Base-by-base conservation (phyloP, 2,797 vertebrate genomes). In the Anguilla obscura region DNA sequence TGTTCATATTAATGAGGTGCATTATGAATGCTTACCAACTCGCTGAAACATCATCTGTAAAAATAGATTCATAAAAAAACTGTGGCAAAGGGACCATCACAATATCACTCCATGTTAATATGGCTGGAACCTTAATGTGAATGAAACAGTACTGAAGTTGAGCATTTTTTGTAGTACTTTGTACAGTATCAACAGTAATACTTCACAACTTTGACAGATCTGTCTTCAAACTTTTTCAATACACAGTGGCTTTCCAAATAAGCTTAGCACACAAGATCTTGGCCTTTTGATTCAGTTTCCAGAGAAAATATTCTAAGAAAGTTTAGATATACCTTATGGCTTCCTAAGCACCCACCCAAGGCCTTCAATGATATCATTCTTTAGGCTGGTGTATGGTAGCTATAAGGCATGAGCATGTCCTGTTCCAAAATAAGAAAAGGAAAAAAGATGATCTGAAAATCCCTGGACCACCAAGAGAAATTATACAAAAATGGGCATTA, bases 341-440 rank as follows among this genome's bases (percentile, higher is more conserved):
- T 69, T 96, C 94, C 93, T 93, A 96, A 96, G 93, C 79, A 50
- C 66, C 66, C 14, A 9, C 83, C 85, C 30, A 45, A 58, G 74
- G 56, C 69, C 76, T 80, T 40, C 56, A 66, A 2, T 40, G 30
- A 88, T n/a, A 79, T 21, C 21, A 85, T 76, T 74, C 84, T 85
- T 88, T 21, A 79, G 69, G n/a, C 79, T 48, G 40, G 79, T n/a
- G 21, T 82, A 50, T n/a, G 40, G 45, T 48, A 79, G 36, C 74
- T 16, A 50, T 95, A 96, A 95, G 94, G 48, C 88, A 92, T 93
- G 94, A 96, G 94, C 95, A 93, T 95, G 89, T 90, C 91, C 87
- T 90, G 92, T 91, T 92, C 91, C 79, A 93, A 91, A 88, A 86
- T 91, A 92, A 88, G 91, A 92, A 89, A 86, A 93, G 94, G 40